phyloP scores from a whole-genome alignment of 35 echinoderm and acorn worm species.

The Heliocidaris erythrogramma region DNA sequence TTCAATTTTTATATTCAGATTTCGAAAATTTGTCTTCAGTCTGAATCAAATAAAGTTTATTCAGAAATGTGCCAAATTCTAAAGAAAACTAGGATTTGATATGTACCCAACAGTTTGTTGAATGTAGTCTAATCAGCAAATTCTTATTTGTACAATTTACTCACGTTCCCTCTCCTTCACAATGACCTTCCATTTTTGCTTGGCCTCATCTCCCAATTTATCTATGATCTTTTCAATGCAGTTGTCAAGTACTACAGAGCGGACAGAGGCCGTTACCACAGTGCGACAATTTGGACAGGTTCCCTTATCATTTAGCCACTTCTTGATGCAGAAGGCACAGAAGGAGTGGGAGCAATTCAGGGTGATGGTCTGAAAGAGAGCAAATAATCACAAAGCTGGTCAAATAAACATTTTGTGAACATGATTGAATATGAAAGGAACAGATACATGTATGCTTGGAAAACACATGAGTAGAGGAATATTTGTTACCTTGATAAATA shows the following conservation, averaged over 20 bases:
- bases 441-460: too few relatives aligned
- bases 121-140: too few relatives aligned
- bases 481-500: constrained; percentile 86
- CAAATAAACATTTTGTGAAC: not conserved
- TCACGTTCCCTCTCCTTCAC: constrained; percentile 84
- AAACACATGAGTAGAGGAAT: too few relatives aligned
- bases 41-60: too few relatives aligned
- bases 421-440: too few relatives aligned
- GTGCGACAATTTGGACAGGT: constrained; percentile 84
- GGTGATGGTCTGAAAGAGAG: constrained; percentile 78
- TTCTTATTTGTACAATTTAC: too few relatives aligned
- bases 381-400: not conserved
- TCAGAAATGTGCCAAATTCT: too few relatives aligned
- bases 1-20: too few relatives aligned
- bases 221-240: constrained; percentile 99
- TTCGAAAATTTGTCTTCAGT: too few relatives aligned
- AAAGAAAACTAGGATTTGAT: too few relatives aligned
- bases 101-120: too few relatives aligned
- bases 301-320: constrained; percentile 83
- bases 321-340: constrained; percentile 83
- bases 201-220: constrained; percentile 81
- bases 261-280: constrained; percentile 57
- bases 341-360: constrained; percentile 99
- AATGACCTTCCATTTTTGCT: constrained; percentile 67
- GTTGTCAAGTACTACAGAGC: constrained; percentile 91